Evolutionary conservation across 2,888 invertebrate genomes (phyloP).

Genomic region (Silvanus unidentatus): DNA sequence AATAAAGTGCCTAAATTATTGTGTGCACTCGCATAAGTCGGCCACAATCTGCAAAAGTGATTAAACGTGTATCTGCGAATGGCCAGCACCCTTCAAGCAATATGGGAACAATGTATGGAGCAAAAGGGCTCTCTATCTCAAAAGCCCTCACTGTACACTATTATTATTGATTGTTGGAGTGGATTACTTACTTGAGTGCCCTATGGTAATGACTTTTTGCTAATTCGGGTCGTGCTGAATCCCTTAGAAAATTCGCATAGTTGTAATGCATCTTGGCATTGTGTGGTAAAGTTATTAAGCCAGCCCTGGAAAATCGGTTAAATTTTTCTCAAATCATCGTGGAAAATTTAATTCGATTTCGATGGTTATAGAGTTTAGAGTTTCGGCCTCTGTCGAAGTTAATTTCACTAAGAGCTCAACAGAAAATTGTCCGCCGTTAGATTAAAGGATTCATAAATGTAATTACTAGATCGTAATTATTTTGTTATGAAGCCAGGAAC

Average conservation of each 20-base stretch:
- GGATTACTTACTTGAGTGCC: slow-evolving; percentile 64
- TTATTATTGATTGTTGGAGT: slow-evolving; percentile 6
- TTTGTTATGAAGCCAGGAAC: too few relatives aligned
- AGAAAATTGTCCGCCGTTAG: too few relatives aligned
- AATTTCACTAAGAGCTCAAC: too few relatives aligned
- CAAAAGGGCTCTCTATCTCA: background rate
- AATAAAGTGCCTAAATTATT: slow-evolving; percentile 81
- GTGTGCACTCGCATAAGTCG: slow-evolving; percentile 78
- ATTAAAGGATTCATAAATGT: too few relatives aligned
- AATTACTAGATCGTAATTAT: too few relatives aligned
- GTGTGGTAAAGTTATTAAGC: slow-evolving; percentile 70
- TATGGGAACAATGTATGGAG: background rate
- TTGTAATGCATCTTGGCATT: slow-evolving; percentile 90
- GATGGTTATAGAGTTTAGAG: too few relatives aligned
- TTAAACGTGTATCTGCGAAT: slow-evolving; percentile 17
- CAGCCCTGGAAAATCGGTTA: slow-evolving; percentile 70
- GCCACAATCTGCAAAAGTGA: slow-evolving; percentile 63
- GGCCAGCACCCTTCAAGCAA: too few relatives aligned
- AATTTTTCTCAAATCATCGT: too few relatives aligned
- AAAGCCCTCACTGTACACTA: too few relatives aligned
- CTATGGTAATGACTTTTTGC: slow-evolving; percentile 74
- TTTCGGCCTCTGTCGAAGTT: too few relatives aligned
- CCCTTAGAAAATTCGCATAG: slow-evolving; percentile 78
- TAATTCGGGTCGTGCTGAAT: slow-evolving; percentile 63
- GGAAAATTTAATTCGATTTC: too few relatives aligned